Percentiles rank a stretch among this genome's conserved stretches.
Conservation (phyloP, 1,140 invertebrate species). For the Lepidurus packardi region DNA sequence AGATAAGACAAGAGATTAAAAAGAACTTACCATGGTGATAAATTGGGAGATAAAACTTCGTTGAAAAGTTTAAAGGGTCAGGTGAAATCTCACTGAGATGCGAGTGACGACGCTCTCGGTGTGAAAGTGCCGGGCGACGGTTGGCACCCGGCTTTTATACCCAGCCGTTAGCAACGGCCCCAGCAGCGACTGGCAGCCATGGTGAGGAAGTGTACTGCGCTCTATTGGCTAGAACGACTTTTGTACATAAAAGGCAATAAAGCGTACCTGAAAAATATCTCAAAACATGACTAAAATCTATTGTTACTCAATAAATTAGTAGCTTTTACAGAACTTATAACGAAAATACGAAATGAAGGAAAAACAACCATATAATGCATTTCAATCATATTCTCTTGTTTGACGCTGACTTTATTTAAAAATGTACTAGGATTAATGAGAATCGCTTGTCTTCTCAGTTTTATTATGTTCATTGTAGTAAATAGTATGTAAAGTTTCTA, state of each 20-base stretch:
- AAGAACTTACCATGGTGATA: background rate
- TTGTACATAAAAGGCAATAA: slow-evolving; percentile 3
- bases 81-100: background rate
- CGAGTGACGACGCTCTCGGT: slow-evolving; percentile 16
- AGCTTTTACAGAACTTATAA: too few relatives aligned
- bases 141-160: background rate
- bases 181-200: background rate
- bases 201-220: background rate
- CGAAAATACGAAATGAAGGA: background rate
- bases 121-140: background rate
- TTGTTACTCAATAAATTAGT: background rate
- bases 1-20: background rate
- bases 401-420: too few relatives aligned
- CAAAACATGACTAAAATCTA: background rate
- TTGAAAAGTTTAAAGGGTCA: background rate
- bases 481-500: too few relatives aligned
- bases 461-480: too few relatives aligned
- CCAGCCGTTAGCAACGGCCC: background rate
- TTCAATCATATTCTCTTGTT: background rate
- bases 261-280: background rate
- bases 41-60: background rate
- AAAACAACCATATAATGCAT: background rate
- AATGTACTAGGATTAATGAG: too few relatives aligned
- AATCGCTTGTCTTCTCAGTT: too few relatives aligned
- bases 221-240: background rate